These are phyloP conservation scores for Parnassius mnemosyne DNA, from an alignment of 2,888 invertebrate genomes.

Conservation along the genomic window DNA sequence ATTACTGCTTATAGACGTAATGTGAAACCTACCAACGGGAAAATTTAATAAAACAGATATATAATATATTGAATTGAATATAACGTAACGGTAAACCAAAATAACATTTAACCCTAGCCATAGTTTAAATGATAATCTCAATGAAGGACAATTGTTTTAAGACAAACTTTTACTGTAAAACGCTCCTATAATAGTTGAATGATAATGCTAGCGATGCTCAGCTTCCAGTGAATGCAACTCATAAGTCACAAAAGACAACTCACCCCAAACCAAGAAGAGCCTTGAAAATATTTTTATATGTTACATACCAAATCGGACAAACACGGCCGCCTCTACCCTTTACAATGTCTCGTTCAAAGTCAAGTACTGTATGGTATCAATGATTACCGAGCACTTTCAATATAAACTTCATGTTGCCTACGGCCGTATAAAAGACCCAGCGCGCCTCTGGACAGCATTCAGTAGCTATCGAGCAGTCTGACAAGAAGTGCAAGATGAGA, in stretches of 20 bases:
- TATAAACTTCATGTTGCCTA: slow-evolving; percentile 43
- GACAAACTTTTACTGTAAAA: too few relatives aligned
- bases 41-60: too few relatives aligned
- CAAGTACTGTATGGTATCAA: slow-evolving; percentile 35
- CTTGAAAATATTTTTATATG: slow-evolving; percentile 22
- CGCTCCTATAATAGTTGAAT: neutral
- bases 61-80: too few relatives aligned
- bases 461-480: slow-evolving; percentile 77
- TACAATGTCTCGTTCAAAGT: slow-evolving; percentile 33
- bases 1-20: too few relatives aligned
- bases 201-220: neutral
- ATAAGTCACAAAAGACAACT: slow-evolving; percentile 1
- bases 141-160: too few relatives aligned
- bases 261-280: slow-evolving; percentile 22
- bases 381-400: slow-evolving; percentile 59
- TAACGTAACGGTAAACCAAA: too few relatives aligned
- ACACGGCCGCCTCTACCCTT: slow-evolving; percentile 33
- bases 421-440: slow-evolving; percentile 64
- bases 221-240: neutral
- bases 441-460: slow-evolving; percentile 54
- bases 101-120: too few relatives aligned
- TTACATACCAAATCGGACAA: slow-evolving; percentile 16
- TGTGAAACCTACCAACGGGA: too few relatives aligned
- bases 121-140: too few relatives aligned
- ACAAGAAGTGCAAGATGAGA: slow-evolving; percentile 78